Percentiles rank a stretch among this genome's conserved stretches.
These are phyloP conservation scores for Campoletis raptor DNA, from an alignment of 2,888 invertebrate genomes.

Conservation along the genomic window DNA sequence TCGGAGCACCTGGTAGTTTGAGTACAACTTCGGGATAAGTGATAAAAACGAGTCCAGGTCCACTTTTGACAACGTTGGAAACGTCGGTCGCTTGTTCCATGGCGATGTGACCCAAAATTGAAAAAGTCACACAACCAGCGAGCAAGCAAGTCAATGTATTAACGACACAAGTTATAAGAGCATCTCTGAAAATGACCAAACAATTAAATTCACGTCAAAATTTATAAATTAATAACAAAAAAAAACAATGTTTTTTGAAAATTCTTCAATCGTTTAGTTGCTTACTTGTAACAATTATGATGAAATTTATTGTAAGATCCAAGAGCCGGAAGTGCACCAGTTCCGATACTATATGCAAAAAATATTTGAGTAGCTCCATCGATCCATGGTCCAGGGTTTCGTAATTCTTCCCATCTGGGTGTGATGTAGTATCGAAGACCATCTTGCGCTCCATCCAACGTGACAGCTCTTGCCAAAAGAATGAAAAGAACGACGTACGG, in stretches of 20 bases:
- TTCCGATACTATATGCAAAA: slow-evolving; percentile 92
- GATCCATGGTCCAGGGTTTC: slow-evolving; percentile 88
- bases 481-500: slow-evolving; percentile 90
- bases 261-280: not conserved
- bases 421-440: slow-evolving; percentile 90
- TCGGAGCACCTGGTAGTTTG: slow-evolving; percentile 89
- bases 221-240: not conserved
- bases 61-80: slow-evolving; percentile 87
- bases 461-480: slow-evolving; percentile 89
- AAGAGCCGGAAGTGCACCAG: slow-evolving; percentile 90
- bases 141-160: slow-evolving; percentile 91
- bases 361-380: slow-evolving; percentile 92
- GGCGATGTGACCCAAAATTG: slow-evolving; percentile 90
- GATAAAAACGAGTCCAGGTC: slow-evolving; percentile 91
- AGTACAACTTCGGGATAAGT: slow-evolving; percentile 92
- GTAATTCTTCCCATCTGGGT: slow-evolving; percentile 87
- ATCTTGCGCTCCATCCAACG: slow-evolving; percentile 88
- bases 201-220: not conserved
- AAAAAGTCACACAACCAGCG: slow-evolving; percentile 91
- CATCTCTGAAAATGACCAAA: slow-evolving; percentile 86
- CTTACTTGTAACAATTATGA: slow-evolving; percentile 91
- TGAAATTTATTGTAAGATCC: slow-evolving; percentile 92
- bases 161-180: slow-evolving; percentile 89
- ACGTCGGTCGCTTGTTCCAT: slow-evolving; percentile 86
- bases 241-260: not conserved